Evolutionary conservation across 2,888 invertebrate genomes (phyloP).

Genomic region (Actias luna): DNA sequence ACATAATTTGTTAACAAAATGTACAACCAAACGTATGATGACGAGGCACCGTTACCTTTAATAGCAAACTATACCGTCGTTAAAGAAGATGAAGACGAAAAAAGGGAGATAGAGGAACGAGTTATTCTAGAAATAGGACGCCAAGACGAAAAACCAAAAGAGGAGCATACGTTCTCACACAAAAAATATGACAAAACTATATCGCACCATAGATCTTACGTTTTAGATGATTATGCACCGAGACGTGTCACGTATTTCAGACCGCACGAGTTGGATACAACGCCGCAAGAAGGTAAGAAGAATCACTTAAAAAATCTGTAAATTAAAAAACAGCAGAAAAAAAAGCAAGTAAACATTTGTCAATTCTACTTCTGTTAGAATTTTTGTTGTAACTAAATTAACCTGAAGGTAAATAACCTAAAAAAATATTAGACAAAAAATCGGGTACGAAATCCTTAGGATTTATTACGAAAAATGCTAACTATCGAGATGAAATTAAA

Average conservation of each 20-base stretch:
- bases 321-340: background rate
- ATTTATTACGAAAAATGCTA: too few species aligned
- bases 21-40: slow-evolving; percentile 65
- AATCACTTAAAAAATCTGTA: background rate
- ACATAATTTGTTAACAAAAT: slow-evolving; percentile 32
- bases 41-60: slow-evolving; percentile 66
- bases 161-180: slow-evolving; percentile 74
- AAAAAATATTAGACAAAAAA: too few species aligned
- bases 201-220: slow-evolving; percentile 72
- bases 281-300: slow-evolving; percentile 53
- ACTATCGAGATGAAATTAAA: too few species aligned
- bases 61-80: slow-evolving; percentile 67
- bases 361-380: background rate
- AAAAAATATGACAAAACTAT: slow-evolving; percentile 79
- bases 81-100: slow-evolving; percentile 65
- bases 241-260: slow-evolving; percentile 60
- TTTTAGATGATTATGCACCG: slow-evolving; percentile 72
- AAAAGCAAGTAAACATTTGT: background rate
- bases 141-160: slow-evolving; percentile 69
- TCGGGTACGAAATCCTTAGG: too few species aligned
- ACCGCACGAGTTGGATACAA: slow-evolving; percentile 63
- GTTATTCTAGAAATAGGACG: slow-evolving; percentile 78
- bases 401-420: too few species aligned
- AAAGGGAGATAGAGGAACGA: slow-evolving; percentile 62
- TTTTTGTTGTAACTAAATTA: too few species aligned